Base-by-base conservation (phyloP, 2,113 vertebrate genomes). In the Epinephelus fuscoguttatus region DNA sequence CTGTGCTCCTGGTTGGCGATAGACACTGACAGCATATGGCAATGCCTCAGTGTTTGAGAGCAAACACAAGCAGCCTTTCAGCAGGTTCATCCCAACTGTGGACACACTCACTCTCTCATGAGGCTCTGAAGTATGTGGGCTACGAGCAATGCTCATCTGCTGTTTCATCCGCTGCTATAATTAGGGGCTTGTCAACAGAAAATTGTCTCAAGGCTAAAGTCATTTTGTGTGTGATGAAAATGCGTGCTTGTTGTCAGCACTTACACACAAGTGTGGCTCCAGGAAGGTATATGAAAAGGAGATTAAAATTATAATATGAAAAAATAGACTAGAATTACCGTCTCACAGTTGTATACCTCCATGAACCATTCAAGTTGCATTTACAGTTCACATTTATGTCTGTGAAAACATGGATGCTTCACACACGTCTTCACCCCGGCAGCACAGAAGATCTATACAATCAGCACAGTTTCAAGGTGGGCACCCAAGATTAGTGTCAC, bases 91-190 rank as follows among this genome's bases (percentile, higher is more conserved):
- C 59, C 56, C 30, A 66, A 72, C 79, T 73, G 67, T 33, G 70
- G 55, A 70, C 61, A 50, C 57, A n/a, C 47, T 61, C 23, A n/a
- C n/a, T 18, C 47, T 64, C 71, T 66, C 80, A 25, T 2, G 33
- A 52, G 80, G 47, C 62, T 74, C 52, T 30, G 72, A 45, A 80
- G 72, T 56, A 80, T 61, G 60, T 40, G 30, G 62, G 52, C 67
- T 56, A 45, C n/a, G 66, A 82, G n/a, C 57, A 45, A 40, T 6
- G 61, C 57, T 85, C 76, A 70, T 85, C 75, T 76, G 77, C 57
- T 71, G 82, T 62, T 70, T 55, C 75, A 83, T 57, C 21, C 4
- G 49, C 66, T 60, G 40, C 85, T 83, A 78, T 82, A 82, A 85
- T 87, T 75, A 83, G 45, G 10, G 21, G 25, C 42, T 62, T 62